A percentile compares a stretch with the other conserved stretches of the same genome.
Evolutionary conservation across 2,888 invertebrate genomes (phyloP).

Genomic region (Xanthorhoe spadicearia): DNA sequence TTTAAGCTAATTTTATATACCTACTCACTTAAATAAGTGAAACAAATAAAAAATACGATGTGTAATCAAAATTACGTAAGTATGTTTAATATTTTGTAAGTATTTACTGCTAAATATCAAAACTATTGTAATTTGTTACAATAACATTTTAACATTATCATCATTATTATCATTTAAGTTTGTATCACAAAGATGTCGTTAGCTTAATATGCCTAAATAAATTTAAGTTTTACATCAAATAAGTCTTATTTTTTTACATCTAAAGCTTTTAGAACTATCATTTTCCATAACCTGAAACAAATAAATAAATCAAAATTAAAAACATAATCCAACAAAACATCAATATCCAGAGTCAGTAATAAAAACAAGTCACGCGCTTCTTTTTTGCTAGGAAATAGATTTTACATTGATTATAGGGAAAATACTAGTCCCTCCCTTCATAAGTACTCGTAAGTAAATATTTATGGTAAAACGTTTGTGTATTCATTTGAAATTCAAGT

Average conservation of each 20-base stretch:
- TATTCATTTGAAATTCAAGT: background rate
- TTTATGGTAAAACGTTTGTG: background rate
- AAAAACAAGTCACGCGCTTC: constrained; percentile 8
- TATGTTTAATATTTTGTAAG: constrained; percentile 16
- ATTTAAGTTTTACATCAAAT: constrained; percentile 46
- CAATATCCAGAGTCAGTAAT: background rate
- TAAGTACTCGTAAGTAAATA: too few relatives aligned
- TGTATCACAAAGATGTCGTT: constrained; percentile 38
- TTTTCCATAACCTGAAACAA: constrained; percentile 72
- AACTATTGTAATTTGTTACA: background rate
- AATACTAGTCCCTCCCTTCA: too few relatives aligned
- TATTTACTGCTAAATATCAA: background rate
- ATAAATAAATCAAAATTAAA: constrained; percentile 21
- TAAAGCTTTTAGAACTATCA: constrained; percentile 50
- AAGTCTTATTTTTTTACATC: constrained; percentile 52
- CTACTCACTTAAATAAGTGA: too few relatives aligned
- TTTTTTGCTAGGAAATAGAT: constrained; percentile 5
- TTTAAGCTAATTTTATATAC: too few relatives aligned
- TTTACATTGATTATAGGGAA: background rate
- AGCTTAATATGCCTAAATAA: constrained; percentile 28
- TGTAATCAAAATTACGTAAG: constrained; percentile 1
- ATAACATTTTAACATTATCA: constrained; percentile 1
- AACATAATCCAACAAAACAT: background rate
- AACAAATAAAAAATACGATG: background rate
- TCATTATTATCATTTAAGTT: constrained; percentile 22